Conservation (phyloP, 2,113 vertebrate species). For the Centropristis striata region DNA sequence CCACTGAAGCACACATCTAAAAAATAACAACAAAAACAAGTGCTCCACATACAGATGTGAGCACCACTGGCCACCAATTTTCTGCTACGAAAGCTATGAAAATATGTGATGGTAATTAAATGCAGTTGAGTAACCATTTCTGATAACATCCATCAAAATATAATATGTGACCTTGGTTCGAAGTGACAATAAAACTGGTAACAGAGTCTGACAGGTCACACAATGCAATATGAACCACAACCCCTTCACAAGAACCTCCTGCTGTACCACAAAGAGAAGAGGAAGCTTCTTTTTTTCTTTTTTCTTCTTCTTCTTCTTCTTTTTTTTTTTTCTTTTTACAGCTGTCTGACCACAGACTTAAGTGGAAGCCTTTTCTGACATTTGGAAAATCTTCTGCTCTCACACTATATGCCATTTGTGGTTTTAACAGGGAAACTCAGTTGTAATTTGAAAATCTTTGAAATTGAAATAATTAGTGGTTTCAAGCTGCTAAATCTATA, state of each 20-base stretch:
- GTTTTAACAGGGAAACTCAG: too few species aligned
- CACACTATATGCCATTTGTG: neutral
- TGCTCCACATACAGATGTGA: neutral
- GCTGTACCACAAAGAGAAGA: neutral
- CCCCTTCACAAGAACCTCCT: neutral
- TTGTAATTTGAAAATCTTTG: neutral
- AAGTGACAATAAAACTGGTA: neutral
- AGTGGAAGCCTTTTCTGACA: neutral
- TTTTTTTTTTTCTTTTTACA: neutral
- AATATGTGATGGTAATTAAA: neutral
- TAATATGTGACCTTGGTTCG: neutral
- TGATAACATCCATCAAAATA: neutral
- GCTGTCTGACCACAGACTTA: neutral
- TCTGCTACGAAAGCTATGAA: neutral
- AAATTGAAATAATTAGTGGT: neutral
- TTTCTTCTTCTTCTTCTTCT: too few species aligned
- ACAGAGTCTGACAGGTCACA: neutral
- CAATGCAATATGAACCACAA: neutral
- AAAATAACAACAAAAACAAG: neutral
- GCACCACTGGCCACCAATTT: neutral
- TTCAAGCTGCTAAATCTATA: neutral
- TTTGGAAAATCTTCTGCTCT: neutral
- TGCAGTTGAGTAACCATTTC: neutral
- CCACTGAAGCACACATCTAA: too few species aligned
- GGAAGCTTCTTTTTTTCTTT: neutral